Evolutionary conservation across 2,113 vertebrate species (phyloP).

Genomic region (Elanus axillaris): DNA sequence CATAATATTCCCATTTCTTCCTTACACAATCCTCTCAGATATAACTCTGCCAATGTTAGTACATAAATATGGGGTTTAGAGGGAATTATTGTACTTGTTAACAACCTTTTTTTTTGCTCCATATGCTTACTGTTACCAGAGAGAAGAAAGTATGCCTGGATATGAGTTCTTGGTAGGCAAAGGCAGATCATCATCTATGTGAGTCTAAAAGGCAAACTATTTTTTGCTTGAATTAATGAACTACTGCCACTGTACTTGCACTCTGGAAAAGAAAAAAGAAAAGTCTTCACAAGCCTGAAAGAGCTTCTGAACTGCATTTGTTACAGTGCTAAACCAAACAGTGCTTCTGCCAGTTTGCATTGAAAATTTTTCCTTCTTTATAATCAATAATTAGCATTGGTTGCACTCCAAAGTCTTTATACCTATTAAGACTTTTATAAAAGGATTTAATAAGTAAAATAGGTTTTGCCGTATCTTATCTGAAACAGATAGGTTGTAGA

Average conservation of each 20-base stretch:
- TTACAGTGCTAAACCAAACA: neutral
- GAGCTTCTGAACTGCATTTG: neutral
- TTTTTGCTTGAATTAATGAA: neutral
- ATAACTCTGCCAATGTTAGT: neutral
- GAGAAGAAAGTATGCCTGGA: neutral
- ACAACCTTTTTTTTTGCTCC: neutral
- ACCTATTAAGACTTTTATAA: neutral
- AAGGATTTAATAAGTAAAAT: neutral
- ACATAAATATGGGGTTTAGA: neutral
- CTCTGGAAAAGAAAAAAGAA: neutral
- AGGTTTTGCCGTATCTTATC: neutral
- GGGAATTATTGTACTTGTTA: neutral
- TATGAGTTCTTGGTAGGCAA: neutral
- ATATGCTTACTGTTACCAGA: neutral
- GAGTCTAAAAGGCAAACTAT: neutral
- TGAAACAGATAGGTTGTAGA: neutral
- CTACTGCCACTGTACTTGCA: neutral
- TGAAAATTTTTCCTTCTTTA: constrained; percentile 4
- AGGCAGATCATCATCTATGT: neutral
- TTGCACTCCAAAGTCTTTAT: neutral
- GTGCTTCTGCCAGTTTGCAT: neutral
- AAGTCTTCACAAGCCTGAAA: neutral
- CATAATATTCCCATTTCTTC: neutral
- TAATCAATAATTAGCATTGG: neutral
- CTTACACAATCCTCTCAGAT: neutral